Conservation (phyloP, 1,140 invertebrate genomes). For the Andricus grossulariae region DNA sequence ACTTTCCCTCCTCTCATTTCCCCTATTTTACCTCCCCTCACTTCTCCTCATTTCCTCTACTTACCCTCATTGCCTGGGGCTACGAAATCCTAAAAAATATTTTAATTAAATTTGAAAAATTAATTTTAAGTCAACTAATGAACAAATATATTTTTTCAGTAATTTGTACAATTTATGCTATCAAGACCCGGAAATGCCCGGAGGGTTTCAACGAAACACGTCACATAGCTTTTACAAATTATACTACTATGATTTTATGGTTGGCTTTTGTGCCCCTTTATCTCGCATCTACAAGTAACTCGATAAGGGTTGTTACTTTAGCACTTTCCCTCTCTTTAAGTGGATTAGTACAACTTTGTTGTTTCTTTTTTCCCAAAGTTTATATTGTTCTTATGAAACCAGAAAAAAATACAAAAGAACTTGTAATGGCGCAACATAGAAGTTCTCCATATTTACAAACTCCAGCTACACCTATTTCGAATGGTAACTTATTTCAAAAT, state of each 20-base stretch:
- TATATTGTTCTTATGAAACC: constrained; percentile 82
- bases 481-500: constrained; percentile 48
- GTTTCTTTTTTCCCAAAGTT: constrained; percentile 80
- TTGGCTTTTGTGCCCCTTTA: constrained; percentile 85
- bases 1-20: too few species aligned
- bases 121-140: constrained; percentile 25
- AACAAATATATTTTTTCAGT: constrained; percentile 57
- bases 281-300: constrained; percentile 73
- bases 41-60: too few species aligned
- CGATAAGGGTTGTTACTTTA: constrained; percentile 76
- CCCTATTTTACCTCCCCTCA: too few species aligned
- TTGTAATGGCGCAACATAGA: constrained; percentile 75
- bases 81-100: too few species aligned
- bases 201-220: constrained; percentile 87
- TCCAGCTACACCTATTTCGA: constrained; percentile 51
- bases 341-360: constrained; percentile 75
- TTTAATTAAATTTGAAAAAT: too few species aligned
- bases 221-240: constrained; percentile 87
- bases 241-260: constrained; percentile 87
- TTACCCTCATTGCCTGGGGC: too few species aligned
- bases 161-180: constrained; percentile 84
- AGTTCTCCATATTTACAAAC: constrained; percentile 61
- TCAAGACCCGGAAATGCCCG: constrained; percentile 86
- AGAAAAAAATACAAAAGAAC: constrained; percentile 82
- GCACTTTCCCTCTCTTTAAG: constrained; percentile 78